Evolutionary conservation across 2,797 vertebrate species (phyloP), one percentile per base, ranked within the genome.

Genomic region (Cossypha heuglini): DNA sequence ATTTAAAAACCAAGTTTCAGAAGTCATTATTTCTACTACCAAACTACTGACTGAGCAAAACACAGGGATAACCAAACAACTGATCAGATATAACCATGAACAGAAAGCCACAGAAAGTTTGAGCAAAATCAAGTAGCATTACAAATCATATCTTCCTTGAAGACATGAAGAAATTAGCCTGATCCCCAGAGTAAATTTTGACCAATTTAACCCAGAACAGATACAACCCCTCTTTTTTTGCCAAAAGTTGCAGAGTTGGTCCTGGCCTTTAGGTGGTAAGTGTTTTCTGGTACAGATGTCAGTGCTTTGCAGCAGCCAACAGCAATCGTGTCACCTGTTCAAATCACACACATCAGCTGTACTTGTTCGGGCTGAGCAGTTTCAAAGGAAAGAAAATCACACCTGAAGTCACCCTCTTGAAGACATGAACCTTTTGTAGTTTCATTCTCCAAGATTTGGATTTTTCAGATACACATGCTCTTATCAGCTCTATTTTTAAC

Each of bases 401-500:
- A 93, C 28, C 92, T 92, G 67, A 90, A 96, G 90, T 89, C 94
- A 96, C 90, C 33, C 77, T 91, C 93, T 92, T 91, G 75, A 93
- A 92, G 57, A 96, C 72, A 97, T 49, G 40, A 94, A 87, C 69
- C 78, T 80, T 96, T 85, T 88, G 90, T 64, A 96, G 67, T 90
- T 97, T 88, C 68, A 89, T 69, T 94, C 92, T 83, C 63, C 81
- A 68, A 96, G 95, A 97, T 96, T 96, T 92, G 96, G 95, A 94
- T 97, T 96, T 97, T 96, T 96, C 94, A 97, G 95, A 97, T 96
- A 97, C 52, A 90, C 89, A 96, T 88, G 95, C 95, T 95, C 96
- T 97, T 97, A 98, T 97, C 98, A 98, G 97, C 94, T 98, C 98
- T 98, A 98, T 98, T 98, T 98, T 98, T 98, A 98, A 97, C 97